Evolutionary conservation across 1,140 invertebrate genomes (phyloP).

Genomic region (Nixonia krombeini): DNA sequence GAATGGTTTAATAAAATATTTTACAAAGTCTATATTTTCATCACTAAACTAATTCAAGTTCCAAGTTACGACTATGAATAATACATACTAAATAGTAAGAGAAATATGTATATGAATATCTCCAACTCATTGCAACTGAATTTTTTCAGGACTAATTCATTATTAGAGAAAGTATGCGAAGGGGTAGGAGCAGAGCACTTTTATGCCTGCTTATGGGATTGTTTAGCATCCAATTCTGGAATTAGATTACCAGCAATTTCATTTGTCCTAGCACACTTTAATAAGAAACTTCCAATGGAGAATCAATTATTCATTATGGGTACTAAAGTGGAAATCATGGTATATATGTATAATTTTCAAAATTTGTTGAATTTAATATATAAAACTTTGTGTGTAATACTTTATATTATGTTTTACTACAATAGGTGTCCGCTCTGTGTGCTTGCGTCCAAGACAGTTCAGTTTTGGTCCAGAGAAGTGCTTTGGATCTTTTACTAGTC

Average conservation of each 20-base stretch:
- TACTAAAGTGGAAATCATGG: conserved; percentile 88
- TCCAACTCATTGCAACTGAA: too few relatives aligned
- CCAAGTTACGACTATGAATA: too few relatives aligned
- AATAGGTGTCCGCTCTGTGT: conserved; percentile 77
- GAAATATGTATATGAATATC: too few relatives aligned
- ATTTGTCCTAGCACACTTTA: conserved; percentile 87
- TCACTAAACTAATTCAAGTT: too few relatives aligned
- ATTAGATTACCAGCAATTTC: conserved; percentile 89
- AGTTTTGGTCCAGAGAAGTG: conserved; percentile 89
- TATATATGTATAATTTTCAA: conserved; percentile 58
- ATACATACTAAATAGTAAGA: too few relatives aligned
- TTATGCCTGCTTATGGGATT: conserved; percentile 93
- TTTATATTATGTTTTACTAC: conserved; percentile 6
- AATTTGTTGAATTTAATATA: conserved; percentile 1
- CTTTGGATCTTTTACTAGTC: conserved; percentile 86
- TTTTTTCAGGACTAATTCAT: conserved; percentile 77
- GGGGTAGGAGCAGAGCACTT: conserved; percentile 86
- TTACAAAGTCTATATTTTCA: too few relatives aligned
- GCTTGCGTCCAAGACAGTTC: conserved; percentile 84
- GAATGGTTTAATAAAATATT: too few relatives aligned
- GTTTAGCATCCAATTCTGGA: conserved; percentile 84
- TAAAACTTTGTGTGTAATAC: conserved; percentile 3
- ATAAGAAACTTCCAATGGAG: conserved; percentile 85
- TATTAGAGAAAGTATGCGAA: conserved; percentile 85
- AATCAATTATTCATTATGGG: conserved; percentile 91